Evolutionary conservation across 2,797 vertebrate genomes (phyloP).

Genomic region (Pyrrhura leucotis): DNA sequence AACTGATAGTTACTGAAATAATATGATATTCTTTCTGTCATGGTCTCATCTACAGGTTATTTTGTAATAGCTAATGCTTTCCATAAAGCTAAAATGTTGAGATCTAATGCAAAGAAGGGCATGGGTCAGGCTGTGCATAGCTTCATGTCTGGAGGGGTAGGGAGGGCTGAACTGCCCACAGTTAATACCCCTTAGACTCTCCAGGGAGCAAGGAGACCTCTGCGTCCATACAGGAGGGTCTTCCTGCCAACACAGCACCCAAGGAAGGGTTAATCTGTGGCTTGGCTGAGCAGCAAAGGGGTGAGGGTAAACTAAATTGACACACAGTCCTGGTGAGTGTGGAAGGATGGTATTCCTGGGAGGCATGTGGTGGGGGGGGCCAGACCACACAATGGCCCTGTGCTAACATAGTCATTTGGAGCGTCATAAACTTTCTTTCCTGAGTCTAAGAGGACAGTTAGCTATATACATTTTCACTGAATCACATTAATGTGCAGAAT

Average conservation of each 20-base stretch:
- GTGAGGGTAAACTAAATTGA: neutral
- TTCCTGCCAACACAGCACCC: neutral
- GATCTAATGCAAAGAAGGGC: neutral
- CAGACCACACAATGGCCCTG: neutral
- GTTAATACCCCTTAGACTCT: neutral
- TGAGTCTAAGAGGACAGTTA: neutral
- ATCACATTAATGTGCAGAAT: neutral
- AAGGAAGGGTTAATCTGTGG: neutral
- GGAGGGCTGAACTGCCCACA: neutral
- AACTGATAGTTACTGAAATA: neutral
- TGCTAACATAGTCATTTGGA: neutral
- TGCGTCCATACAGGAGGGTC: neutral
- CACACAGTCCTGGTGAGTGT: fast-evolving
- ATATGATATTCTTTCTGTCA: neutral
- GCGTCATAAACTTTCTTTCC: neutral
- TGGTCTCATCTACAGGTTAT: neutral
- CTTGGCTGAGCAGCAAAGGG: neutral
- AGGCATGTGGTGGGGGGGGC: neutral
- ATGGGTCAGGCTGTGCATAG: neutral
- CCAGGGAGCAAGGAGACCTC: neutral
- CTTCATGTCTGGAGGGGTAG: neutral
- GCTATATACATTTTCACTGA: neutral
- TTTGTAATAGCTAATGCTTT: neutral
- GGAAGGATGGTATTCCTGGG: neutral
- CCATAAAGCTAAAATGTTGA: neutral